These are phyloP conservation scores for Sylvia atricapilla DNA, from an alignment of 2,113 vertebrate genomes.

Conservation along the genomic window DNA sequence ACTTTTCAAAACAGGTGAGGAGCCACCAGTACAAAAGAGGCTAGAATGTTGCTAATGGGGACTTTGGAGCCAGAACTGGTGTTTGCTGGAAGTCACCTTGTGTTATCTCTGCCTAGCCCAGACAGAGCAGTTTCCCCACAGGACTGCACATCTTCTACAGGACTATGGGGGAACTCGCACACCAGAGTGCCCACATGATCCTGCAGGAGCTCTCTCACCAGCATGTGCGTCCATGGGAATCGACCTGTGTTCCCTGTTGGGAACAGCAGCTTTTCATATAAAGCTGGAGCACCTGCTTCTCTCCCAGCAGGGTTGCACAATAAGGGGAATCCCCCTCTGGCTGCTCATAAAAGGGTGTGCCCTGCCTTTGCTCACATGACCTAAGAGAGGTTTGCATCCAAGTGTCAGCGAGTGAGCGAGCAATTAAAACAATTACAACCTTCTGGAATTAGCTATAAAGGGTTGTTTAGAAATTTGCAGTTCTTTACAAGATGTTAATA, in stretches of 20 bases:
- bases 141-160: not conserved
- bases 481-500: not conserved
- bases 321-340: not conserved
- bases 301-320: not conserved
- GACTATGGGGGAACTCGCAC: not conserved
- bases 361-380: not conserved
- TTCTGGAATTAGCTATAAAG: not conserved
- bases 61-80: not conserved
- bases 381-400: not conserved
- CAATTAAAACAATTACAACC: not conserved
- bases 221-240: rapidly evolving
- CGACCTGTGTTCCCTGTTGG: not conserved
- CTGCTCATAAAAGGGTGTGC: not conserved
- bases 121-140: not conserved
- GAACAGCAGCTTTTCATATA: not conserved
- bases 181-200: rapidly evolving
- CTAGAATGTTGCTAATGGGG: not conserved
- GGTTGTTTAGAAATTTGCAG: not conserved
- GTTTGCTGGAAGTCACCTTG: not conserved
- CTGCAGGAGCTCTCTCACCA: not conserved
- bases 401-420: not conserved
- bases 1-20: not conserved
- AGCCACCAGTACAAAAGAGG: not conserved
- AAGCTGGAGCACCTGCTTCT: not conserved
- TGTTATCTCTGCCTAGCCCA: not conserved